Evolutionary conservation across 2,888 invertebrate species (phyloP).

Genomic region (Myopa testacea): DNA sequence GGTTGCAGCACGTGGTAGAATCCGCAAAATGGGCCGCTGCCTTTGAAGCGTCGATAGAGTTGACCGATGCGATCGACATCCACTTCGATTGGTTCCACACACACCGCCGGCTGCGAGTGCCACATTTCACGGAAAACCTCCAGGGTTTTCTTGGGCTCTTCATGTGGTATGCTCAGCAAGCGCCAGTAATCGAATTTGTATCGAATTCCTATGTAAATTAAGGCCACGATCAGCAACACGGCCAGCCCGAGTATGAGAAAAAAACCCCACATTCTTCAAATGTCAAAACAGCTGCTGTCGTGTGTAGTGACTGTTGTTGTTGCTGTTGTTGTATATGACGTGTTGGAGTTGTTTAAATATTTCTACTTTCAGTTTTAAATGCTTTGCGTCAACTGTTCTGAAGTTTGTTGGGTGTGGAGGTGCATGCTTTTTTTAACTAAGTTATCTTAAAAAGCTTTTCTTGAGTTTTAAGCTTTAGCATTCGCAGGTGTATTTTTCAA

Average conservation of each 20-base stretch:
- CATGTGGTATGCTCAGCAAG: constrained; percentile 59
- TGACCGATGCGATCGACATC: constrained; percentile 54
- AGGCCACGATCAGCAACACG: constrained; percentile 51
- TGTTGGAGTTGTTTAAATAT: neutral
- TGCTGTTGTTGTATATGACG: neutral
- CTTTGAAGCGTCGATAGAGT: constrained; percentile 60
- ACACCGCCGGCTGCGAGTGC: constrained; percentile 40
- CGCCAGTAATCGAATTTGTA: constrained; percentile 63
- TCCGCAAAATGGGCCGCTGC: constrained; percentile 61
- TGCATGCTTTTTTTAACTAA: no score
- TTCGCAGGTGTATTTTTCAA: no score
- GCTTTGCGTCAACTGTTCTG: neutral
- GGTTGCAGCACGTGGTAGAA: constrained; percentile 61
- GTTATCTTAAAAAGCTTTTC: no score
- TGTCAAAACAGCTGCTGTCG: constrained; percentile 53
- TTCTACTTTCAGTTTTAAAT: neutral
- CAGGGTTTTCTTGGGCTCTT: constrained; percentile 56
- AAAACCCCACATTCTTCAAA: constrained; percentile 58
- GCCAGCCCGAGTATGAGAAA: constrained; percentile 57
- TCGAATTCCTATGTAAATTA: constrained; percentile 51
- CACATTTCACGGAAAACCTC: constrained; percentile 53
- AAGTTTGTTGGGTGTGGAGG: no score
- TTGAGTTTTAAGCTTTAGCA: no score
- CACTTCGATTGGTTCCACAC: constrained; percentile 40
- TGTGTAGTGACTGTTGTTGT: neutral